Evolutionary conservation across 2,113 vertebrate genomes (phyloP).

Genomic region (Catagonus wagneri): DNA sequence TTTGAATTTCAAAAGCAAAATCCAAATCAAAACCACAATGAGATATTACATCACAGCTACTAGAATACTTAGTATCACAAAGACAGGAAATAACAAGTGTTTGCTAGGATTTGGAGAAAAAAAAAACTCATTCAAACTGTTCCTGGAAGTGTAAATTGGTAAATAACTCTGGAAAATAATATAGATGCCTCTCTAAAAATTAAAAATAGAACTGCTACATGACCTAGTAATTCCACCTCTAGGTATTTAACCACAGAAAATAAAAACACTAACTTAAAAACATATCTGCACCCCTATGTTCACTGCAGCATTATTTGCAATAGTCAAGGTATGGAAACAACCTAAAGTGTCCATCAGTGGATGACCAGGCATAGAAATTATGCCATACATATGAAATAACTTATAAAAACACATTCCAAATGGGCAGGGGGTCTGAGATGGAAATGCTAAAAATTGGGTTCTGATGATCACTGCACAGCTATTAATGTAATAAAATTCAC

Average conservation of each 20-base stretch:
- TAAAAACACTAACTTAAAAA: neutral
- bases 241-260: neutral
- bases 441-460: no score
- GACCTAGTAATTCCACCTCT: neutral
- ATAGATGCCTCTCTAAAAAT: neutral
- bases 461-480: no score
- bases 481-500: no score
- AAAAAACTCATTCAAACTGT: neutral
- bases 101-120: neutral
- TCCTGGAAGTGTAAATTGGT: neutral
- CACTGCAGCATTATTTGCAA: neutral
- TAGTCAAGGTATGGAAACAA: neutral
- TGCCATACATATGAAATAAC: no score
- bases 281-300: neutral
- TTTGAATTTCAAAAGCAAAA: neutral
- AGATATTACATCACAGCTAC: neutral
- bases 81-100: neutral
- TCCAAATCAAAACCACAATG: neutral
- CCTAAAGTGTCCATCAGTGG: neutral
- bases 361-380: neutral
- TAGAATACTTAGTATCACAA: neutral
- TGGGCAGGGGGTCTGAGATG: no score
- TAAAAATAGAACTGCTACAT: neutral
- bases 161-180: neutral
- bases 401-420: neutral